Evolutionary conservation across 2,113 vertebrate species (phyloP).

Genomic region (Chionodraco myersi): DNA sequence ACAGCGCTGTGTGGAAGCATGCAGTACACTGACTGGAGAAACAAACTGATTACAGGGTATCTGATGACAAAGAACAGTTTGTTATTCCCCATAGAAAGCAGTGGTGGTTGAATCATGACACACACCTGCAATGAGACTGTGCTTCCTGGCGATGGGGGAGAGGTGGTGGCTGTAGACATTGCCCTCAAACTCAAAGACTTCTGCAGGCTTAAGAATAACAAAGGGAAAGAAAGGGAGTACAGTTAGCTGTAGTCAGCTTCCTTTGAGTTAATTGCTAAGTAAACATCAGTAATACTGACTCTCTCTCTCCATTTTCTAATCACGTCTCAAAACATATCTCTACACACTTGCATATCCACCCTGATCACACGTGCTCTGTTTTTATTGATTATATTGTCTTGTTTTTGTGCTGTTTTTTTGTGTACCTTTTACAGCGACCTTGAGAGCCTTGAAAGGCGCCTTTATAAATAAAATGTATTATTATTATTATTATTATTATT

Average conservation of each 20-base stretch:
- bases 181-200: slow-evolving; percentile 92
- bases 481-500: background rate
- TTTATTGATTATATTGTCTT: too few species aligned
- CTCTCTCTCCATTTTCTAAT: too few species aligned
- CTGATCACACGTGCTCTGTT: too few species aligned
- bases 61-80: background rate
- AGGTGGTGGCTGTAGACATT: slow-evolving; percentile 96
- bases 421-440: too few species aligned
- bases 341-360: too few species aligned
- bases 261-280: background rate
- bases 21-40: background rate
- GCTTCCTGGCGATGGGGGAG: slow-evolving; percentile 93
- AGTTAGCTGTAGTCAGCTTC: background rate
- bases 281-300: background rate
- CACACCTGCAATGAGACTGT: slow-evolving; percentile 96
- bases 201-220: slow-evolving; percentile 85
- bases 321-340: too few species aligned
- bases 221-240: background rate
- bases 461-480: too few species aligned
- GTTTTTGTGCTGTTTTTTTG: too few species aligned
- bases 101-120: background rate
- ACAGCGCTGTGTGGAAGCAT: background rate
- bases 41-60: slow-evolving; percentile 9
- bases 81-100: background rate
- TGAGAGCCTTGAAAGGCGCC: too few species aligned